Conservation (phyloP, 2,888 invertebrate genomes). For the Anthoptus insignis region DNA sequence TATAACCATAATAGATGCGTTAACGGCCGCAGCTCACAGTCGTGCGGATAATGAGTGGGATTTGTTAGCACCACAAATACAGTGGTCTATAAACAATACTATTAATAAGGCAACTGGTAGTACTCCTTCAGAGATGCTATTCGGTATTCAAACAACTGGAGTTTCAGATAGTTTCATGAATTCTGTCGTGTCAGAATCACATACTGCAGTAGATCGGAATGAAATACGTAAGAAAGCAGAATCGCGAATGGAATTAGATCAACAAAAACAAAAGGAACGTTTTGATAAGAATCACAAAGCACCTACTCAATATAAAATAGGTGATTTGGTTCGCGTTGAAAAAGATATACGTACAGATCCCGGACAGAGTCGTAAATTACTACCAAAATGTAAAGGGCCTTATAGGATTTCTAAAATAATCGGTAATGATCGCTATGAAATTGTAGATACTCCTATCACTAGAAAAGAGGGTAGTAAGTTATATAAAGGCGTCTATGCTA, state of each 20-base stretch:
- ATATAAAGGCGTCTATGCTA: conserved; percentile 24
- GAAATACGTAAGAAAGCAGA: conserved; percentile 19
- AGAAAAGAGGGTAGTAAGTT: conserved; percentile 16
- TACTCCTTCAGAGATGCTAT: conserved; percentile 10
- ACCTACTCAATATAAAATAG: conserved; percentile 27
- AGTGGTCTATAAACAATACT: conserved; percentile 46
- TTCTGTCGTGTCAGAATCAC: conserved; percentile 28
- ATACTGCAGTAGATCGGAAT: conserved; percentile 21
- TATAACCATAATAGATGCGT: background rate
- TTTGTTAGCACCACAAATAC: conserved; percentile 17
- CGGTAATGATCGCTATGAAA: conserved; percentile 29
- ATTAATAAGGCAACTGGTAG: conserved; percentile 28
- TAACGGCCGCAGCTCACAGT: background rate
- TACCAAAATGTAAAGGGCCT: conserved; percentile 36
- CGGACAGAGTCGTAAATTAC: conserved; percentile 36
- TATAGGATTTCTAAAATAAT: conserved; percentile 33
- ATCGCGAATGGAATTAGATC: background rate
- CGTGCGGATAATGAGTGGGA: conserved; percentile 13
- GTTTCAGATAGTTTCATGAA: conserved; percentile 38
- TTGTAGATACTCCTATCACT: conserved; percentile 37
- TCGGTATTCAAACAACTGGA: conserved; percentile 38
- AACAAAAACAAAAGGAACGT: conserved; percentile 14
- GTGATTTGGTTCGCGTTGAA: conserved; percentile 36
- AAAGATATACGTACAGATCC: conserved; percentile 17
- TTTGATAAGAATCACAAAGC: conserved; percentile 23